Conservation (phyloP, 2,113 vertebrate genomes). For the Damaliscus lunatus region DNA sequence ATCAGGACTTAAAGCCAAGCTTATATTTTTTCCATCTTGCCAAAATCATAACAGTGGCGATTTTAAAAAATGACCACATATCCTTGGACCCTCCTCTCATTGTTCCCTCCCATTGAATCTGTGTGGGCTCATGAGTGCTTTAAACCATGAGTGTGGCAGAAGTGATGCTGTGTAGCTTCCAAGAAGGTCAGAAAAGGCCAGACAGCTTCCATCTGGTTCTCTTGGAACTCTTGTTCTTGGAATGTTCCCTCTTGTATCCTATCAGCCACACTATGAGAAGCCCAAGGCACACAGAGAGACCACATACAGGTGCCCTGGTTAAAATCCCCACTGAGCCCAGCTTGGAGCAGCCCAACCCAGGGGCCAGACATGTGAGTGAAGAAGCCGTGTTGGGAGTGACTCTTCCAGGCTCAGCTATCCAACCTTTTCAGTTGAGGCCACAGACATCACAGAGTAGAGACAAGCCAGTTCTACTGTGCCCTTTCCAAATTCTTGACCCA, state of each 20-base stretch:
- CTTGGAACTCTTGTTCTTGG: not conserved
- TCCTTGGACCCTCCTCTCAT: not conserved
- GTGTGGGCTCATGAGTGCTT: not conserved
- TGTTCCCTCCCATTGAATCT: not conserved
- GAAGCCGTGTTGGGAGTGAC: not conserved
- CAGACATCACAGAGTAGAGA: not conserved
- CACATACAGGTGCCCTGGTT: not conserved
- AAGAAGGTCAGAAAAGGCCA: not conserved
- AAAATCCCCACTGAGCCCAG: not conserved
- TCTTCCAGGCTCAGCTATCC: not conserved
- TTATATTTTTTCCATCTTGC: not conserved
- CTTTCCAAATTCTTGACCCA: not conserved
- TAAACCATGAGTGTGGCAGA: not conserved
- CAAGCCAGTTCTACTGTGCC: not conserved
- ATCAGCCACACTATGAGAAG: not conserved
- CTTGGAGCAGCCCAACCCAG: not conserved
- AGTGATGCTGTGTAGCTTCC: not conserved
- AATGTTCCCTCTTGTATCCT: not conserved
- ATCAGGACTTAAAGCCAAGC: not conserved
- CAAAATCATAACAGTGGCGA: not conserved
- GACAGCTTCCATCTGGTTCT: not conserved
- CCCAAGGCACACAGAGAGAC: not conserved
- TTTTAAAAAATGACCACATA: not conserved
- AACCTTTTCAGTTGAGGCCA: not conserved
- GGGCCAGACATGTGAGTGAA: not conserved